Evolutionary conservation across 2,888 invertebrate species (phyloP).

Genomic region (Tromatobia lineatoria): DNA sequence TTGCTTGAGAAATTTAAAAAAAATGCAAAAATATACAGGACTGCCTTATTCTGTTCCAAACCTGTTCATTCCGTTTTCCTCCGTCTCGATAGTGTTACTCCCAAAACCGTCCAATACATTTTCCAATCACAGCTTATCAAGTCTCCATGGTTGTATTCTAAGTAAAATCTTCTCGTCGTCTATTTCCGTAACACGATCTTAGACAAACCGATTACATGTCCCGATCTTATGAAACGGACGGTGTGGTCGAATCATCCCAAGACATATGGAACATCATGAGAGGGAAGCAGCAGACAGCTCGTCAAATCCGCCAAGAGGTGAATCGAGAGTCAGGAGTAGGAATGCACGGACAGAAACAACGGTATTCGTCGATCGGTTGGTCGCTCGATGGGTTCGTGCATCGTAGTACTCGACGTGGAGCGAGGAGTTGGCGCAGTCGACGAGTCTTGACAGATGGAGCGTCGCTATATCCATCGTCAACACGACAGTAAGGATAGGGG

Average conservation of each 20-base stretch:
- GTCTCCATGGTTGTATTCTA: too few species aligned
- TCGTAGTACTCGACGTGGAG: constrained; percentile 16
- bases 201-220: not conserved
- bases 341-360: constrained; percentile 31
- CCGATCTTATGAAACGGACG: not conserved
- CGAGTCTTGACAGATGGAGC: constrained; percentile 68
- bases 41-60: too few species aligned
- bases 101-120: too few species aligned
- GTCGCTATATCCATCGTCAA: constrained; percentile 65
- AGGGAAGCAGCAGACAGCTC: constrained; percentile 19
- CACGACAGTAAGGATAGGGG: constrained; percentile 71
- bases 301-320: constrained; percentile 7
- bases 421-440: constrained; percentile 44
- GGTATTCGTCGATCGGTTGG: constrained; percentile 42
- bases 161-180: too few species aligned
- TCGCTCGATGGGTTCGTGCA: constrained; percentile 26
- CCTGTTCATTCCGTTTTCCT: too few species aligned
- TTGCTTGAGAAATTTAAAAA: too few species aligned
- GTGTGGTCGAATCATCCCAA: not conserved
- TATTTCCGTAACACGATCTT: too few species aligned
- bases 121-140: too few species aligned
- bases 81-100: too few species aligned
- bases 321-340: not conserved
- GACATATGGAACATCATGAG: constrained; percentile 6
- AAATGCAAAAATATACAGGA: too few species aligned